Evolutionary conservation across 2,113 vertebrate genomes (phyloP).

Genomic region (Catharus fuscescens): DNA sequence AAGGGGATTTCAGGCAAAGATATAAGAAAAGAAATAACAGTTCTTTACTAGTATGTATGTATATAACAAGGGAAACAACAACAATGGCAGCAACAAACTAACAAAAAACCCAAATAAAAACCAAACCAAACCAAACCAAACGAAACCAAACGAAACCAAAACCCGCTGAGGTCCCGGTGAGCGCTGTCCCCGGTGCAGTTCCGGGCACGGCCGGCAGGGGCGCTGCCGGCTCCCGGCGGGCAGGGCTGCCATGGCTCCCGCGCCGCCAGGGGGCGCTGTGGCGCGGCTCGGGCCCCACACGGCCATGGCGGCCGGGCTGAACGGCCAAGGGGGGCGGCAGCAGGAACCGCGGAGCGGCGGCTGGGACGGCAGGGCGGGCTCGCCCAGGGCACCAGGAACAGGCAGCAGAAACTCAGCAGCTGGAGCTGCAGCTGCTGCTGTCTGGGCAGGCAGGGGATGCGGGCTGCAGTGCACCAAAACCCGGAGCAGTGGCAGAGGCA

Average conservation of each 20-base stretch:
- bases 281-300: neutral
- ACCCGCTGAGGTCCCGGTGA: too few relatives aligned
- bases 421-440: neutral
- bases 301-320: neutral
- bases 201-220: neutral
- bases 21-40: fast-evolving
- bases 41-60: fast-evolving
- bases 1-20: too few relatives aligned
- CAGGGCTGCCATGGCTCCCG: neutral
- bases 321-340: neutral
- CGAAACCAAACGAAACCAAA: too few relatives aligned
- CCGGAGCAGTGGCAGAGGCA: neutral
- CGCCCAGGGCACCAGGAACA: too few relatives aligned
- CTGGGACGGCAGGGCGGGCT: neutral
- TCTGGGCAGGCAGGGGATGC: neutral
- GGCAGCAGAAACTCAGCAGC: neutral
- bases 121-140: too few relatives aligned
- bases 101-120: too few relatives aligned
- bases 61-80: too few relatives aligned
- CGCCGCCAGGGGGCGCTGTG: neutral
- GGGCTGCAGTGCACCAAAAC: neutral
- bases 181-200: neutral
- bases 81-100: neutral
- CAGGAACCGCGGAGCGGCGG: neutral
- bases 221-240: neutral